These are phyloP conservation scores for Chloroclysta siterata DNA, from an alignment of 2,888 invertebrate species.

Conservation along the genomic window DNA sequence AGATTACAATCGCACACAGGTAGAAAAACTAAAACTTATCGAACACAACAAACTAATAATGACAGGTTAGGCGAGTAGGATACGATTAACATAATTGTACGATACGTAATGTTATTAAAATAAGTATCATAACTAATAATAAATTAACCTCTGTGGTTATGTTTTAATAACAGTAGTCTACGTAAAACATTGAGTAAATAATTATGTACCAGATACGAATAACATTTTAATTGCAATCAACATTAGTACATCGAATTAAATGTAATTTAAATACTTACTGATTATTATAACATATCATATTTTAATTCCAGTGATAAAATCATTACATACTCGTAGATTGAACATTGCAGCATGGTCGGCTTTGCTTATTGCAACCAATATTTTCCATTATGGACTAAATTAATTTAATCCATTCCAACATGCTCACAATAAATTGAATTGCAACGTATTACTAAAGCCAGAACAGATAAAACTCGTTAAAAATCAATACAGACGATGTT, in stretches of 20 bases:
- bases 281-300: slow-evolving; percentile 3
- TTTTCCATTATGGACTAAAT: slow-evolving; percentile 9
- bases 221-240: not conserved
- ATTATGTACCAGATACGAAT: not conserved
- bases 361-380: slow-evolving; percentile 4
- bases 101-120: no score
- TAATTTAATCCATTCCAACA: slow-evolving; percentile 1
- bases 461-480: slow-evolving; percentile 53
- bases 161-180: not conserved
- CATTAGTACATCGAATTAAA: not conserved
- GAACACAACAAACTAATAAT: no score
- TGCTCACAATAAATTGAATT: slow-evolving; percentile 5
- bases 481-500: slow-evolving; percentile 68
- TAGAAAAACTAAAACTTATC: no score
- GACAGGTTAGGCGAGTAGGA: no score
- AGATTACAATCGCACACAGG: no score
- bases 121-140: no score
- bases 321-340: not conserved
- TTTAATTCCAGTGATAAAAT: slow-evolving; percentile 9
- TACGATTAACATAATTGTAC: no score
- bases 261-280: slow-evolving; percentile 2
- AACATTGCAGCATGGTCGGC: not conserved
- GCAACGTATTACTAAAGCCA: slow-evolving; percentile 9
- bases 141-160: no score
- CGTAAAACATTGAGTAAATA: not conserved